These are phyloP conservation scores for Archaeoteleia sp. DNA, from an alignment of 2,888 invertebrate species.

Conservation along the genomic window DNA sequence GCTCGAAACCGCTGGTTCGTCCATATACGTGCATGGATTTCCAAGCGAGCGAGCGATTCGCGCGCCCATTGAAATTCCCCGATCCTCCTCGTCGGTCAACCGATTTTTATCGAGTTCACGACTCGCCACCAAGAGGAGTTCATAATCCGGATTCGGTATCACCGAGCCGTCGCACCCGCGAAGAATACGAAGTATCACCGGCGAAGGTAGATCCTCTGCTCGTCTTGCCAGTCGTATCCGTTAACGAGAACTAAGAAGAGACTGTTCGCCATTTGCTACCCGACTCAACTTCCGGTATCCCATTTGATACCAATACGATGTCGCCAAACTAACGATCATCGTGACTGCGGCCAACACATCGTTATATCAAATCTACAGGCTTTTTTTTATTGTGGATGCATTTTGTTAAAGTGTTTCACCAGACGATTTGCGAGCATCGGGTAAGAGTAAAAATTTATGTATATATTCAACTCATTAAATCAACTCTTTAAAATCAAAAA, in stretches of 20 bases:
- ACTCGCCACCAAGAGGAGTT: constrained; percentile 34
- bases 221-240: constrained; percentile 21
- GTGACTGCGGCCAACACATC: constrained; percentile 2
- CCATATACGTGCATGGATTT: constrained; percentile 43
- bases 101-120: constrained; percentile 50
- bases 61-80: constrained; percentile 49
- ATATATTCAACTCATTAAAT: too few species aligned
- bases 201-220: constrained; percentile 17
- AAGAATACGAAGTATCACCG: constrained; percentile 37
- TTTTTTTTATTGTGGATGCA: too few species aligned
- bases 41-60: constrained; percentile 31
- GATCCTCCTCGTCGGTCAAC: constrained; percentile 35
- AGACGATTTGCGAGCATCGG: constrained; percentile 10
- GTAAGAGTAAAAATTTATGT: too few species aligned
- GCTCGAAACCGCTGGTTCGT: constrained; percentile 46
- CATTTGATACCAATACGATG: constrained; percentile 4
- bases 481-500: too few species aligned
- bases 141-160: constrained; percentile 40
- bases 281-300: constrained; percentile 20
- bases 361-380: background rate
- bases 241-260: constrained; percentile 18
- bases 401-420: too few species aligned
- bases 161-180: constrained; percentile 26
- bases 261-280: background rate
- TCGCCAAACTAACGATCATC: constrained; percentile 5